Base-by-base conservation (phyloP, 2,888 invertebrate species). In the Punctoribates punctum region DNA sequence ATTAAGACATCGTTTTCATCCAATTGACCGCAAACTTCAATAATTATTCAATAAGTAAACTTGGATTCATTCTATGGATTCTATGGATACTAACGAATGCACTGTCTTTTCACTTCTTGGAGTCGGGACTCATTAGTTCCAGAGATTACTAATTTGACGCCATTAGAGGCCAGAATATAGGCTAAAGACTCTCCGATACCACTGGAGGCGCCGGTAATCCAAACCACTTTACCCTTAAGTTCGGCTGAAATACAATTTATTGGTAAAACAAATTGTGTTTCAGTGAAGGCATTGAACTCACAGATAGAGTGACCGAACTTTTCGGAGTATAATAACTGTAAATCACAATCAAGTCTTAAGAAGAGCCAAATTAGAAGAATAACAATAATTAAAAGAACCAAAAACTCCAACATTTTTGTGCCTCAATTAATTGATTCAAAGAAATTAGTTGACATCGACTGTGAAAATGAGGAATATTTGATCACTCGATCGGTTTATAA, bases 201-300 rank as follows among this genome's bases (percentile, higher is more conserved):
- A 84, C 91, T 90, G 0, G 92, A 92, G 0, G 92, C 91, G 60
- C 93, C 93, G 0, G 91, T 91, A 80, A 93, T 89, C 90, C 93
- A 93, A 1, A 91, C 88, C 4, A 92, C 91, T 83, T 91, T 89
- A 0, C 89, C 89, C 62, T 85, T 84, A 73, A 90, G 75, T 1
- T 15, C 74, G 79, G 79, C 72, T n/a, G n/a, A n/a, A n/a, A n/a
- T n/a, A n/a, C n/a, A n/a, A n/a, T n/a, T n/a, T n/a, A n/a, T n/a
- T n/a, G n/a, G n/a, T n/a, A n/a, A n/a, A n/a, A n/a, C n/a, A n/a
- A n/a, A n/a, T n/a, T n/a, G n/a, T n/a, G n/a, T n/a, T n/a, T n/a
- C n/a, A n/a, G n/a, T n/a, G n/a, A n/a, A n/a, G n/a, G n/a, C n/a
- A n/a, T n/a, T n/a, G n/a, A n/a, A n/a, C n/a, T n/a, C n/a, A n/a